Base-by-base conservation (phyloP, 1,140 invertebrate genomes). In the Zaprionus davidi region DNA sequence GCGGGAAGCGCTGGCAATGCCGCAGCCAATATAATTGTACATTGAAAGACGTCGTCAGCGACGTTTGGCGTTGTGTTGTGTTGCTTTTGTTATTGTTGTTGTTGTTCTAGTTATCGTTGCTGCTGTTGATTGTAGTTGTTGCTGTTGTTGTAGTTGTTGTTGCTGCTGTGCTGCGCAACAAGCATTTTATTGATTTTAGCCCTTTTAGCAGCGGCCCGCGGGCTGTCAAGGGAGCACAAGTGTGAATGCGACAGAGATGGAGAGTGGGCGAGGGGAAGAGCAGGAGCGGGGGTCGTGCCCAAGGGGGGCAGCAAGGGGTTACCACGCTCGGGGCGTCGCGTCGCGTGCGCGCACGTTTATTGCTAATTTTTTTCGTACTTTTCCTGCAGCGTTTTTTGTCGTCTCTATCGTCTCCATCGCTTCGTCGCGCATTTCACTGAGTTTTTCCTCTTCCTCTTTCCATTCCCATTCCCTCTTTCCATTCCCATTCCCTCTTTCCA, bases 101-200 rank as follows among this genome's bases (percentile, higher is more conserved):
- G 73, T 73, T 78, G 53, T 51, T 12, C 46, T n/a, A 15, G 36
- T 38, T 38, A 12, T 15, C 13, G 58, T 53, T 60, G 17, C 49
- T 24, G 20, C 0, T 31, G 66, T 38, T 76, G n/a, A n/a, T n/a
- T n/a, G n/a, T n/a, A n/a, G 53, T 20, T 67, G 44, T n/a, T 63
- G 62, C 31, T 46, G n/a, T 41, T 49, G 38, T 15, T 72, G 59
- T 26, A 60, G 68, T 56, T 46, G 22, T 31, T 51, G 26, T 31
- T 36, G 62, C 20, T 64, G 26, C 34, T 51, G 69, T 70, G 20
- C 46, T 66, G 76, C 79, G 88, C 87, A 91, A 91, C 87, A 91
- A 91, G 87, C 87, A 87, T 78, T 91, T 91, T 91, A 91, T 91
- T 91, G 87, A 91, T 91, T 91, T 91, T 84, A 91, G 81, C 74